Percentiles rank a stretch among this genome's conserved stretches.
Conservation (phyloP, 2,113 vertebrate genomes). For the Ammodytes dubius region DNA sequence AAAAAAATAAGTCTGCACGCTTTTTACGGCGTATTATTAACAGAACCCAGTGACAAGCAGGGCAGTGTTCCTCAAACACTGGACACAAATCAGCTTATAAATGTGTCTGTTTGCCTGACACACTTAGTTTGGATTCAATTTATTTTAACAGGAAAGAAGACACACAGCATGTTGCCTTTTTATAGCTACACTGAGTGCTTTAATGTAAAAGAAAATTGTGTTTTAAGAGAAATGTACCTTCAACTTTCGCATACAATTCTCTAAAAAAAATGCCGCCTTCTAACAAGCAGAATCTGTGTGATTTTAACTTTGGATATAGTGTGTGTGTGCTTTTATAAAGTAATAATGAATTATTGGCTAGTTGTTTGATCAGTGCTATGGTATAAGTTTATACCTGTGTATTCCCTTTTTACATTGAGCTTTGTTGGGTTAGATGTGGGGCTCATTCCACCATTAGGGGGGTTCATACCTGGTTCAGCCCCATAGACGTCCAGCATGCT, state of each 20-base stretch:
- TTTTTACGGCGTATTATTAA: constrained; percentile 49
- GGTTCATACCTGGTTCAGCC: constrained; percentile 90
- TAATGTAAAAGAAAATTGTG: not conserved
- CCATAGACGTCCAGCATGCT: constrained; percentile 95
- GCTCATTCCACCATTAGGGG: constrained; percentile 89
- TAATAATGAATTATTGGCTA: constrained; percentile 20
- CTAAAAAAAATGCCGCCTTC: not conserved
- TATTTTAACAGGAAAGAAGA: constrained; percentile 19
- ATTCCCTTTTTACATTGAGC: constrained; percentile 93
- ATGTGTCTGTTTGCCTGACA: constrained; percentile 28
- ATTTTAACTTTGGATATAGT: not conserved
- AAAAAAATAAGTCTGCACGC: constrained; percentile 44
- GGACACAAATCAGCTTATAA: constrained; percentile 41
- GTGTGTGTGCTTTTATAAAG: constrained; percentile 10
- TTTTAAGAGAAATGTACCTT: not conserved
- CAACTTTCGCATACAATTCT: not conserved
- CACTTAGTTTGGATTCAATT: constrained; percentile 19
- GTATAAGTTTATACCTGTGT: constrained; percentile 89
- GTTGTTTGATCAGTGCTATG: constrained; percentile 56
- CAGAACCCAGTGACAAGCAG: constrained; percentile 54
- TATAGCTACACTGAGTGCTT: constrained; percentile 13
- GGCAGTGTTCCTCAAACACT: constrained; percentile 44
- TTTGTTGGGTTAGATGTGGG: constrained; percentile 89
- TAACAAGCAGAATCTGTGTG: constrained; percentile 9
- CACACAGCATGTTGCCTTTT: constrained; percentile 25